Evolutionary conservation across 2,797 vertebrate genomes (phyloP), one percentile per base, ranked within the genome.

Genomic region (Paratrypauchen microcephalus): DNA sequence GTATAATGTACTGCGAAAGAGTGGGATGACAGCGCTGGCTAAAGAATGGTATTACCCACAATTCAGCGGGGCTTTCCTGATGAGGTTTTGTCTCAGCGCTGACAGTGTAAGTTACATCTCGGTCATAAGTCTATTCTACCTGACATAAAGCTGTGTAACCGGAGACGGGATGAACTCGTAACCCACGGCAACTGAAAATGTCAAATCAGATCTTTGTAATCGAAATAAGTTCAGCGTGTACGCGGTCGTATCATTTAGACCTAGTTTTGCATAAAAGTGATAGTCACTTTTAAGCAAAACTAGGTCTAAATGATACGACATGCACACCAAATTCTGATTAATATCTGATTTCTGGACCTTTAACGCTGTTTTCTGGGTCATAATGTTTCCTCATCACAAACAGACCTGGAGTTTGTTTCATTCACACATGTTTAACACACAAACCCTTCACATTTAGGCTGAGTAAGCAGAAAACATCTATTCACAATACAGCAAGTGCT

Each of bases 61-160:
- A 75, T 75, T 59, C 2, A 64, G 74, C 71, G 71, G 18, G 18
- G 13, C 59, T 71, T 69, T 19, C 65, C n/a, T 70, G 69, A 71
- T 47, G 60, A 73, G 21, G 62, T 72, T 54, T 16, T 61, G 72
- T 8, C n/a, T 77, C 73, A 58, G 48, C 52, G 11, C 19, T 47
- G 66, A 59, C 59, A n/a, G 71, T 48, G 57, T 39, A 32, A 63
- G 68, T 84, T 72, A 80, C 73, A 83, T 76, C 71, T 79, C 77
- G 86, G 79, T 82, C 77, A 77, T 16, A 21, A 70, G 65, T 73
- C 45, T 68, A 15, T 67, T 30, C 70, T 74, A 75, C 78, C 32
- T 69, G 54, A 78, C 62, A 72, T 70, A 67, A 85, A 63, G 81
- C 76, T 66, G 57, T 0, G 6, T 0, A 18, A 45, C 54, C 15